These are phyloP conservation scores for Drosophila cardini DNA, from an alignment of 1,140 invertebrate genomes.

Conservation along the genomic window DNA sequence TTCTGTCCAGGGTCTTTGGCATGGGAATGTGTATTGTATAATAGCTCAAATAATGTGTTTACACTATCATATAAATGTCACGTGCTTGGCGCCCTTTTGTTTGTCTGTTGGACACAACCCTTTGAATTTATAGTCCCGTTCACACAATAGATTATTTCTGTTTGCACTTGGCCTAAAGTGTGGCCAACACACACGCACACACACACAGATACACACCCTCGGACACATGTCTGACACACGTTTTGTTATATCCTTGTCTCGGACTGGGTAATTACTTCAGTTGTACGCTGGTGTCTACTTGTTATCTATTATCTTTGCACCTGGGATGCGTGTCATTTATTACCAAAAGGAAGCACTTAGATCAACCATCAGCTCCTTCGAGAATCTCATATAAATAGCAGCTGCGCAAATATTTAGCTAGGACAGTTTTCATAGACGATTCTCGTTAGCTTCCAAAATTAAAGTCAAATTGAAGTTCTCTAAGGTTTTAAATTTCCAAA, in stretches of 20 bases:
- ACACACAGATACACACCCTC: not conserved
- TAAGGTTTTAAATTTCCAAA: too few relatives aligned
- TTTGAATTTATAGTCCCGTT: slow-evolving; percentile 60
- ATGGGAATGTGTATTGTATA: slow-evolving; percentile 67
- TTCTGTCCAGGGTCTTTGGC: not conserved
- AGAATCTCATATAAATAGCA: slow-evolving; percentile 14
- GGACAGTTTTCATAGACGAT: not conserved
- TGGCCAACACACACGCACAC: slow-evolving; percentile 1
- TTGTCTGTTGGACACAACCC: slow-evolving; percentile 63
- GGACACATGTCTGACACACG: not conserved
- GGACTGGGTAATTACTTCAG: slow-evolving; percentile 56
- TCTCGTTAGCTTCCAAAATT: not conserved
- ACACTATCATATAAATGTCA: slow-evolving; percentile 83
- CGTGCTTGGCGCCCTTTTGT: slow-evolving; percentile 76
- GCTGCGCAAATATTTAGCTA: slow-evolving; percentile 29
- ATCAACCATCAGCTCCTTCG: not conserved
- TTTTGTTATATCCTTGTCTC: not conserved
- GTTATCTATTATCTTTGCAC: slow-evolving; percentile 73
- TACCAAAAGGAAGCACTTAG: slow-evolving; percentile 19
- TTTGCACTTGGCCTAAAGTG: slow-evolving; percentile 47
- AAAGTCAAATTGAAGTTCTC: too few relatives aligned
- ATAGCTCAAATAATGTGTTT: slow-evolving; percentile 83
- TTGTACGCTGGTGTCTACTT: slow-evolving; percentile 56
- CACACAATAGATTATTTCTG: slow-evolving; percentile 65
- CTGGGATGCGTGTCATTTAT: slow-evolving; percentile 51